Conservation (phyloP, 1,140 invertebrate species). For the Drosophila pandora region DNA sequence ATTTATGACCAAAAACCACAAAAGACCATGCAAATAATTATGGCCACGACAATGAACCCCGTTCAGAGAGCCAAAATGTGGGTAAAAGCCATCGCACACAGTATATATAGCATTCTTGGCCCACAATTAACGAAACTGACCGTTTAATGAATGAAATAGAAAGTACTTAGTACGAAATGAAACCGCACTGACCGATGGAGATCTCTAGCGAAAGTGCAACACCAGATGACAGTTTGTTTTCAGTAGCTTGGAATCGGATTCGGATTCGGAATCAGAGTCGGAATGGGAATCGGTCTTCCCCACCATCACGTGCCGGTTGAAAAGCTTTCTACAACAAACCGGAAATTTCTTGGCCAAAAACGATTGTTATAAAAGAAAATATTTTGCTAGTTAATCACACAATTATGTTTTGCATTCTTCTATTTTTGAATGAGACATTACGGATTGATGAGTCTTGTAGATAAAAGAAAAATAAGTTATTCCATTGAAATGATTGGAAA, state of each 20-base stretch:
- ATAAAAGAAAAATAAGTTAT: no score
- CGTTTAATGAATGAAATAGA: conserved; percentile 75
- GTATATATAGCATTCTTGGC: conserved; percentile 51
- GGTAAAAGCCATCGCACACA: conserved; percentile 36
- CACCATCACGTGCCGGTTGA: conserved; percentile 46
- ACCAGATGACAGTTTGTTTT: conserved; percentile 26
- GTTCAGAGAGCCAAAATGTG: conserved; percentile 16
- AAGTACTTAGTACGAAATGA: conserved; percentile 65
- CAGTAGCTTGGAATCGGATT: conserved; percentile 1
- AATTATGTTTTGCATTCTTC: neutral
- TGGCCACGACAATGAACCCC: conserved; percentile 29
- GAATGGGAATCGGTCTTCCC: conserved; percentile 11
- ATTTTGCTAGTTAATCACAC: conserved; percentile 33
- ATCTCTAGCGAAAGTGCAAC: conserved; percentile 73
- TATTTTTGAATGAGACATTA: neutral
- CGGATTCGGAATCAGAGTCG: conserved; percentile 7
- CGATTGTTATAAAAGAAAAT: conserved; percentile 9
- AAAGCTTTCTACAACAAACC: conserved; percentile 58
- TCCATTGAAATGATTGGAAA: no score
- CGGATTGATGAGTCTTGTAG: no score
- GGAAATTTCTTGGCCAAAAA: conserved; percentile 56
- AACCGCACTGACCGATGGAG: conserved; percentile 42
- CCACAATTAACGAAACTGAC: conserved; percentile 50
- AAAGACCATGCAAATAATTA: conserved; percentile 45
- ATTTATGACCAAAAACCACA: neutral